Evolutionary conservation across 2,797 vertebrate genomes (phyloP), one percentile per base, ranked within the genome.

Genomic region (Pteronotus mesoamericanus): DNA sequence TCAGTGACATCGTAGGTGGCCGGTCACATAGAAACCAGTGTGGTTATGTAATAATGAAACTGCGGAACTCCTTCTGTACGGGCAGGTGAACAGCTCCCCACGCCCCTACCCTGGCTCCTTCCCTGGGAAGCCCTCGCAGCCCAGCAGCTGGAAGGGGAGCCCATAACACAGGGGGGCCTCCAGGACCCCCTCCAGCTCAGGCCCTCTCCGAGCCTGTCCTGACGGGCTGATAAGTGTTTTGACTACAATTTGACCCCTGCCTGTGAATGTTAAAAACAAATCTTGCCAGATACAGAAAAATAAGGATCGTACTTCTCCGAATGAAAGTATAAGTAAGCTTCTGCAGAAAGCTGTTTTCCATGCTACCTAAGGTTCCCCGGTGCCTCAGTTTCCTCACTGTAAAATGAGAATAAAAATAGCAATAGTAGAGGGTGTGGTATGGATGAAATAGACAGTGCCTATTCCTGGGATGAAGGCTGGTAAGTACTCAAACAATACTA

Each of bases 301-400:
- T 14, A 29, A 19, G 5, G 59, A 80, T 46, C 46, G 4, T 18
- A 29, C 15, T 85, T 19, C 34, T 79, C 34, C 32, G 42, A 86
- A 59, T 34, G 55, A 16, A 84, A 53, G 29, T 48, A 59, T 16
- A 18, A 57, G 55, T 34, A 59, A 19, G 42, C 66, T 53, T 53
- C 42, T 18, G 2, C 37, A 75, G 53, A 69, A 22, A 64, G 37
- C 86, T 79, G 0, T 88, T 68, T 72, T 78, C 68, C 68, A 46
- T 44, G 44, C 42, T 51, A 1, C 55, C 22, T 92, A 29, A 75
- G 11, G 26, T 66, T 53, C 15, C 71, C 74, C 39, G 55, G 42
- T 68, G 18, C 44, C 68, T 88, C 78, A 26, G 51, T 71, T 64
- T 93, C 53, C 46, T 86, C 42, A 18, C 6, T 18, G 42, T 87